A percentile compares a stretch with the other conserved stretches of the same genome.
Evolutionary conservation across 1,140 invertebrate genomes (phyloP).

Genomic region (Drosophila grimshawi): DNA sequence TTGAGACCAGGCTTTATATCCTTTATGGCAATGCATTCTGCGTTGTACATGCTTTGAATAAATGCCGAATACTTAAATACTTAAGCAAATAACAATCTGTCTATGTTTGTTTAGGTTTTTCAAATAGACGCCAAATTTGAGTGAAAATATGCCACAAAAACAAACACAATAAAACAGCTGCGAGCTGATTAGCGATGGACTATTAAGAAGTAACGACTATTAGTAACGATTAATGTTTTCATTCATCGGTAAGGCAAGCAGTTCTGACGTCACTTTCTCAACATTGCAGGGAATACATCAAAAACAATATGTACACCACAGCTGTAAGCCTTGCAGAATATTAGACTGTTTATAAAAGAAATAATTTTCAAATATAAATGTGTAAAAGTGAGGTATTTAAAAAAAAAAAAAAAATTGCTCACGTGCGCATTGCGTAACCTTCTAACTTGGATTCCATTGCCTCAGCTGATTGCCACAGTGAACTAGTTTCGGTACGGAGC

Average conservation of each 20-base stretch:
- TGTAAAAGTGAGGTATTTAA: no score
- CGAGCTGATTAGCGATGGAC: neutral
- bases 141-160: conserved; percentile 23
- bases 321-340: neutral
- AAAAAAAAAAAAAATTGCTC: neutral
- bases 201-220: neutral
- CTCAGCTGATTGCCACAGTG: conserved; percentile 14
- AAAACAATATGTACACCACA: neutral
- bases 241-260: neutral
- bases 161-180: conserved; percentile 38
- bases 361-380: no score
- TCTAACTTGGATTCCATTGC: neutral
- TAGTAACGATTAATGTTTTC: neutral
- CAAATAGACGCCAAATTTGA: conserved; percentile 21
- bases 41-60: conserved; percentile 66
- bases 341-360: no score
- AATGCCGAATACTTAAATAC: neutral
- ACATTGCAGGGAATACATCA: neutral
- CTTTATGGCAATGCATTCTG: conserved; percentile 79
- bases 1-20: conserved; percentile 95
- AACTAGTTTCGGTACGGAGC: conserved; percentile 26
- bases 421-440: neutral
- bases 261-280: neutral
- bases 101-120: neutral
- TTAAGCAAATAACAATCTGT: neutral